phyloP scores from a whole-genome alignment of 2,888 invertebrate genomes.

The Platerodrilus igneus region DNA sequence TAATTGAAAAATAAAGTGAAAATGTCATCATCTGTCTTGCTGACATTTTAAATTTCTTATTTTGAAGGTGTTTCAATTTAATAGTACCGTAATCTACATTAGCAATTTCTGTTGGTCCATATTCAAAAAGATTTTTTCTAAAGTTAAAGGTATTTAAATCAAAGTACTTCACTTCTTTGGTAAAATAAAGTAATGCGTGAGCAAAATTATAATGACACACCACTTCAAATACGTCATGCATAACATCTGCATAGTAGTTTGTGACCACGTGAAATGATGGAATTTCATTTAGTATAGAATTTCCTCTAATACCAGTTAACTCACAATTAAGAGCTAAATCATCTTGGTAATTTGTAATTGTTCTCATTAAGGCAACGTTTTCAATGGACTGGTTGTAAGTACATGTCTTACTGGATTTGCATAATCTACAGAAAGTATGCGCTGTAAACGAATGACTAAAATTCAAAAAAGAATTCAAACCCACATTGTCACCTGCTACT shows the following conservation, averaged over 20 bases:
- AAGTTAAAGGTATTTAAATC: constrained; percentile 9
- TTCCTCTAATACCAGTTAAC: constrained; percentile 16
- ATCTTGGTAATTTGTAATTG: constrained; percentile 20
- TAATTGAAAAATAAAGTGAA: constrained; percentile 23
- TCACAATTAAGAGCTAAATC: constrained; percentile 15
- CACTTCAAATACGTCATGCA: no score
- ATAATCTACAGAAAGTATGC: no score
- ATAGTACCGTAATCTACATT: no score
- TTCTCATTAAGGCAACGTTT: constrained; percentile 19
- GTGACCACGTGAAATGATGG: constrained; percentile 24
- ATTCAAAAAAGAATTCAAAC: no score
- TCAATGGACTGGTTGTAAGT: constrained; percentile 9
- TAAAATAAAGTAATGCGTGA: constrained; percentile 9
- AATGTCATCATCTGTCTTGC: constrained; percentile 28
- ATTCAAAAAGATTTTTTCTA: constrained; percentile 13
- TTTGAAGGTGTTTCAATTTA: constrained; percentile 7
- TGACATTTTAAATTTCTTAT: constrained; percentile 16
- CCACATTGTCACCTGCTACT: constrained; percentile 15
- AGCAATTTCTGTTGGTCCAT: constrained; percentile 13
- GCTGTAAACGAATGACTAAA: no score
- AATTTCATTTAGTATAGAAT: no score
- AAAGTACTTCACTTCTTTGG: constrained; percentile 15
- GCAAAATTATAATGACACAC: constrained; percentile 10
- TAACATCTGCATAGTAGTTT: constrained; percentile 14
- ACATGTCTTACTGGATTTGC: no score